Evolutionary conservation across 30 jellyfish, hydroid and myxozoan genomes (phyloP), one percentile per base, ranked within the genome.

Genomic region (Turritopsis dohrnii): DNA sequence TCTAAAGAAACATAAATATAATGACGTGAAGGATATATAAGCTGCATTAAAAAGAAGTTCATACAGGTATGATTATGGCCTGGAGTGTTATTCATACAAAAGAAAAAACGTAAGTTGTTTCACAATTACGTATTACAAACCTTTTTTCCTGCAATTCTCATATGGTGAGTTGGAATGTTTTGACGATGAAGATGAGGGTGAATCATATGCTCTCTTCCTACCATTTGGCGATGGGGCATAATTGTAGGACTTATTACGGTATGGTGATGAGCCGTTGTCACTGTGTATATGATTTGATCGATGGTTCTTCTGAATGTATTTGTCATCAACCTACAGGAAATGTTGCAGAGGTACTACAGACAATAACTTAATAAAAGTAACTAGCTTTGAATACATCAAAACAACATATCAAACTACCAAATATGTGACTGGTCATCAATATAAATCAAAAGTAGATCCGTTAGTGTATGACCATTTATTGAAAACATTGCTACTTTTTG

Each of bases 211-310:
- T 18, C 87, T 28, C 65, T 80, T 80, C 65, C 87, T 80, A 52
- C 81, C 60, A 54, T 29, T 80, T 18, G 87, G 87, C 52, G 87
- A 80, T 8, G 71, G 53, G 19, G 28, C 31, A 77, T 77, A 66
- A 52, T 60, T 77, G 18, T 29, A 24, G 9, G 84, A 28, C 54
- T 80, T 80, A n/a, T 7, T 28, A 1, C 85, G 71, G 79, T 80
- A 80, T n/a, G 87, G 87, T 53, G 87, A 80, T 18, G 87, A 53
- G 21, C 53, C 87, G 21, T 21, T 28, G 79, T 80, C 65, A 22
- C 73, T 28, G 28, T 23, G 77, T 27, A 22, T 28, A 75, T 26
- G 83, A 75, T 69, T 69, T 9, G 77, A 7, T 21, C 79, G 52
- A 28, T 80, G 87, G 41, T 26, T 24, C 41, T 74, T 74, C 28